Evolutionary conservation across 2,113 vertebrate genomes (phyloP).

Genomic region (Salvator merianae): DNA sequence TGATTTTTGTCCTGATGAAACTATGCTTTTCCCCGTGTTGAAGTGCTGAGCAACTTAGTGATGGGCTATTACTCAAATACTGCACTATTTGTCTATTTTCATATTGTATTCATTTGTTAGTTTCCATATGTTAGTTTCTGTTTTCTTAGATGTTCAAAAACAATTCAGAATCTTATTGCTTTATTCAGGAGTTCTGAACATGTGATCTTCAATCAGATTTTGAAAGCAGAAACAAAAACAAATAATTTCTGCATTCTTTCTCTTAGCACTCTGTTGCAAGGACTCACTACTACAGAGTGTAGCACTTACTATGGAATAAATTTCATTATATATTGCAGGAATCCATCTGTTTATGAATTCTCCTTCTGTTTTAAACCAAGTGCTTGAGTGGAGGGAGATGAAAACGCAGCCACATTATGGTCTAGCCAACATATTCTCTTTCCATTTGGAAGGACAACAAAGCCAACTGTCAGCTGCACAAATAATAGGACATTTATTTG

Average conservation of each 20-base stretch:
- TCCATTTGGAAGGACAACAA: conserved; percentile 63
- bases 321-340: conserved; percentile 43
- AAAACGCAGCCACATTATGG: conserved; percentile 60
- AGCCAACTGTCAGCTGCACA: conserved; percentile 59
- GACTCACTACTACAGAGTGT: conserved; percentile 50
- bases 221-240: not conserved
- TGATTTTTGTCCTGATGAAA: not conserved
- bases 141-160: not conserved
- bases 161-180: not conserved
- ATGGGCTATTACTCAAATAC: not conserved
- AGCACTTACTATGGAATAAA: conserved; percentile 54
- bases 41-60: not conserved
- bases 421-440: conserved; percentile 55
- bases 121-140: too few relatives aligned
- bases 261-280: not conserved
- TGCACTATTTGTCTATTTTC: not conserved
- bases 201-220: not conserved
- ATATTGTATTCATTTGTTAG: not conserved
- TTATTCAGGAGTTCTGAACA: not conserved
- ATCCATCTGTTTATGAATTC: conserved; percentile 65
- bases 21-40: not conserved
- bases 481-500: conserved; percentile 64
- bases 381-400: conserved; percentile 42
- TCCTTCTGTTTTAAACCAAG: conserved; percentile 49
- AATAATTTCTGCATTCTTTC: not conserved